Conservation (phyloP, 2,888 invertebrate species). For the Sarcophaga rosellei region DNA sequence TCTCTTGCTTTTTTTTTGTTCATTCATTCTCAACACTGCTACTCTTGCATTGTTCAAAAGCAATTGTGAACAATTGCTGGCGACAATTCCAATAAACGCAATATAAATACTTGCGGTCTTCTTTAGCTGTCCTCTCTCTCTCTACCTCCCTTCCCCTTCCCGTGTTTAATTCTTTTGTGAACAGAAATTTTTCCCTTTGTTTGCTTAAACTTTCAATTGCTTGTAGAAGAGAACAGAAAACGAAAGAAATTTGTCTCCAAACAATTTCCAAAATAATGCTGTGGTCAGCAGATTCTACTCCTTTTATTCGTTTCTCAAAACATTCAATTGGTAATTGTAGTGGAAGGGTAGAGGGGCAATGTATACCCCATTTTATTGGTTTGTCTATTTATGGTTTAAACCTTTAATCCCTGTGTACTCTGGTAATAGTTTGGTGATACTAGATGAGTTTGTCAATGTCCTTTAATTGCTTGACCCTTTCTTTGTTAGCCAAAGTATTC, state of each 20-base stretch:
- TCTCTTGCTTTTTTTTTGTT: neutral
- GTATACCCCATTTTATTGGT: too few species aligned
- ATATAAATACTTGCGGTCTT: slow-evolving; percentile 45
- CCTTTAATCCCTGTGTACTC: slow-evolving; percentile 53
- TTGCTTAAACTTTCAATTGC: slow-evolving; percentile 66
- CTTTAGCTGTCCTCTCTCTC: neutral
- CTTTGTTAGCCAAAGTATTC: slow-evolving; percentile 6
- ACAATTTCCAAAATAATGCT: slow-evolving; percentile 56
- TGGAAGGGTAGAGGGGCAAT: too few species aligned
- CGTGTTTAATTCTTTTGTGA: slow-evolving; percentile 8
- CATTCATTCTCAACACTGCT: too few species aligned
- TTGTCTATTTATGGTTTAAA: slow-evolving; percentile 62
- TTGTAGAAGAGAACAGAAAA: slow-evolving; percentile 20
- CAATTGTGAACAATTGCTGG: slow-evolving; percentile 62
- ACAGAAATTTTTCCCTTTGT: slow-evolving; percentile 53
- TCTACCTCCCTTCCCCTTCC: neutral
- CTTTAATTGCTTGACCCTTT: slow-evolving; percentile 53
- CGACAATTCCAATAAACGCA: slow-evolving; percentile 66
- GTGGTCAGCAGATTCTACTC: slow-evolving; percentile 62
- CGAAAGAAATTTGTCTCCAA: slow-evolving; percentile 14
- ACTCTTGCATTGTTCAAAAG: slow-evolving; percentile 37
- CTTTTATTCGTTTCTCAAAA: slow-evolving; percentile 48
- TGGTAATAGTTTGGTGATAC: slow-evolving; percentile 44
- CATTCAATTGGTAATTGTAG: slow-evolving; percentile 37
- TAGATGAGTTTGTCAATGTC: slow-evolving; percentile 6